Evolutionary conservation across 1,140 invertebrate species (phyloP).

Genomic region (Drosophila malerkotliana): DNA sequence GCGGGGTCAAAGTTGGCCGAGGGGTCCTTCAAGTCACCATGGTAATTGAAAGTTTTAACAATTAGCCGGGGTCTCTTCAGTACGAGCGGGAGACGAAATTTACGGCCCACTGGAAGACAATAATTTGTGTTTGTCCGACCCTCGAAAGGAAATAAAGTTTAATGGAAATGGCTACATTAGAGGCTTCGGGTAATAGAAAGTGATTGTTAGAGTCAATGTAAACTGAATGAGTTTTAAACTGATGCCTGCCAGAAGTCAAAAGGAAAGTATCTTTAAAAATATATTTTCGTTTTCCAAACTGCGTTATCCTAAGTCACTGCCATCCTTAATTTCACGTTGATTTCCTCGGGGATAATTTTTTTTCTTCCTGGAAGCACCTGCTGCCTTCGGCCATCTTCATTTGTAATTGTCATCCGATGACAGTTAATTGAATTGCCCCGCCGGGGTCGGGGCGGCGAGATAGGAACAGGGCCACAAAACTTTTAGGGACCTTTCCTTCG

Average conservation of each 20-base stretch:
- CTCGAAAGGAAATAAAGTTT: slow-evolving; percentile 43
- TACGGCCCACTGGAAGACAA: slow-evolving; percentile 43
- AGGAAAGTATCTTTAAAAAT: too few relatives aligned
- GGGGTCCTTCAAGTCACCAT: slow-evolving; percentile 22
- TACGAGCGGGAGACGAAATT: slow-evolving; percentile 9
- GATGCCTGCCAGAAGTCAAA: too few relatives aligned
- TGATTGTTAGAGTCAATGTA: too few relatives aligned
- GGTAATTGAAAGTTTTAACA: slow-evolving; percentile 69
- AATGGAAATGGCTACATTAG: slow-evolving; percentile 41
- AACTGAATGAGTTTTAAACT: neutral
- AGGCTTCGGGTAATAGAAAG: slow-evolving; percentile 6
- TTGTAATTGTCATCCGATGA: slow-evolving; percentile 60
- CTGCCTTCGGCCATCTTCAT: slow-evolving; percentile 18
- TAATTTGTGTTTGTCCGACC: slow-evolving; percentile 49
- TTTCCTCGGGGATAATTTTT: slow-evolving; percentile 1
- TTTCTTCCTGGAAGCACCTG: slow-evolving; percentile 15
- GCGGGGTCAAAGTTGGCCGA: neutral
- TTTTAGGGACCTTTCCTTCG: slow-evolving; percentile 19
- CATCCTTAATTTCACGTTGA: slow-evolving; percentile 6
- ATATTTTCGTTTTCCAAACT: neutral
- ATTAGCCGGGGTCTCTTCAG: slow-evolving; percentile 40
- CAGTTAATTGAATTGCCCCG: slow-evolving; percentile 52
- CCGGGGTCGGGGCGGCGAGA: slow-evolving; percentile 1
- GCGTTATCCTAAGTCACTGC: too few relatives aligned
- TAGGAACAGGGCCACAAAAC: neutral